A percentile compares a stretch with the other conserved stretches of the same genome.
Conservation (phyloP, 2,797 vertebrate genomes). For the Phoeniculus purpureus region DNA sequence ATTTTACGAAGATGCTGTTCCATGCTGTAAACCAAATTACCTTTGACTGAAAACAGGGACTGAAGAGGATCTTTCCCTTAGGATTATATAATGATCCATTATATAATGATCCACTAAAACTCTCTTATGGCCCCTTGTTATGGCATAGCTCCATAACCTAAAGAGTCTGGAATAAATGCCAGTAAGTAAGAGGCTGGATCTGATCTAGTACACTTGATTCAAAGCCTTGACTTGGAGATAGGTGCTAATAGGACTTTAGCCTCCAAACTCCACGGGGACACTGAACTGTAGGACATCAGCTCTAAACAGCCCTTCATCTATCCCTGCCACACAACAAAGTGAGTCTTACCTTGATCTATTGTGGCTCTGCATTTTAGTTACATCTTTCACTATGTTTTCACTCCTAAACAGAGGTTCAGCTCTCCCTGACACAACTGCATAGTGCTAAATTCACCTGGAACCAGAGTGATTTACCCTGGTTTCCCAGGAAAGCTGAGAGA, state of each 20-base stretch:
- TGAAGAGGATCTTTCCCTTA: background rate
- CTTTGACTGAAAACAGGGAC: background rate
- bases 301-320: background rate
- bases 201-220: background rate
- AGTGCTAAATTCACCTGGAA: background rate
- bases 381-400: background rate
- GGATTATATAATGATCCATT: background rate
- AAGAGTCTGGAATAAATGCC: background rate
- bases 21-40: background rate
- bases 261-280: background rate
- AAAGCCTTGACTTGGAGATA: background rate
- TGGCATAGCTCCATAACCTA: background rate
- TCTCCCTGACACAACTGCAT: background rate
- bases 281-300: too few relatives aligned
- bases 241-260: background rate
- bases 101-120: background rate
- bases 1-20: background rate
- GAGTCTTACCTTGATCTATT: background rate
- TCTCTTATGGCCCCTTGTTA: background rate
- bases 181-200: background rate
- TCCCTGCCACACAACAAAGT: background rate
- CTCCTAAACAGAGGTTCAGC: background rate
- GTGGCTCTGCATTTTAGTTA: background rate
- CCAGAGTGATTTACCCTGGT: too few relatives aligned
- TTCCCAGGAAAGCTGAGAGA: background rate